phyloP scores from a whole-genome alignment of 2,888 invertebrate genomes.

The Hirtodrosophila confusa region DNA sequence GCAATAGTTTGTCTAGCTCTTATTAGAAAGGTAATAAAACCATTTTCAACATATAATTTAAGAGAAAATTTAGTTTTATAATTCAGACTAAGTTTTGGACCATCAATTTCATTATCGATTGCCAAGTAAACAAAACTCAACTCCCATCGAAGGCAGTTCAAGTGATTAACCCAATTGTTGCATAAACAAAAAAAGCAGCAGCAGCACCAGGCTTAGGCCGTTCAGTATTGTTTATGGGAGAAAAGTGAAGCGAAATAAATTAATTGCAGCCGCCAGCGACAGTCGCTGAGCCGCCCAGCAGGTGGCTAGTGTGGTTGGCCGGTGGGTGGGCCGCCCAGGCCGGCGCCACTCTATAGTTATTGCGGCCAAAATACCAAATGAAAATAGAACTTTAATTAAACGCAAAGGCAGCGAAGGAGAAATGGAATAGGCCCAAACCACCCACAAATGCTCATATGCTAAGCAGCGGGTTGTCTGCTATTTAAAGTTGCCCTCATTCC shows the following conservation, averaged over 20 bases:
- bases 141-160: constrained; percentile 18
- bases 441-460: constrained; percentile 32
- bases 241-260: constrained; percentile 53
- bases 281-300: constrained; percentile 58
- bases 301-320: constrained; percentile 43
- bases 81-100: too few relatives aligned
- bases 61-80: too few relatives aligned
- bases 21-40: too few relatives aligned
- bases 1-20: too few relatives aligned
- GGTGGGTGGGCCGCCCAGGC: constrained; percentile 17
- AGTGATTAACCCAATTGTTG: constrained; percentile 67
- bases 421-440: constrained; percentile 36
- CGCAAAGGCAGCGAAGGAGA: constrained; percentile 33
- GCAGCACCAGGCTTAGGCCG: constrained; percentile 21
- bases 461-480: constrained; percentile 63
- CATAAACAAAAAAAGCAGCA: constrained; percentile 57
- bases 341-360: constrained; percentile 54
- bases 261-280: constrained; percentile 68
- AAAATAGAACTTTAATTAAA: constrained; percentile 76
- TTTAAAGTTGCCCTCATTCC: constrained; percentile 66
- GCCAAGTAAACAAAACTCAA: constrained; percentile 30
- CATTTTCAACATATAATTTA: too few relatives aligned
- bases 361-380: constrained; percentile 62
- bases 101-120: constrained; percentile 6
- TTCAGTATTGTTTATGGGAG: constrained; percentile 56